Evolutionary conservation across 2,797 vertebrate species (phyloP), one percentile per base, ranked within the genome.

Genomic region (Anabacerthia variegaticeps): DNA sequence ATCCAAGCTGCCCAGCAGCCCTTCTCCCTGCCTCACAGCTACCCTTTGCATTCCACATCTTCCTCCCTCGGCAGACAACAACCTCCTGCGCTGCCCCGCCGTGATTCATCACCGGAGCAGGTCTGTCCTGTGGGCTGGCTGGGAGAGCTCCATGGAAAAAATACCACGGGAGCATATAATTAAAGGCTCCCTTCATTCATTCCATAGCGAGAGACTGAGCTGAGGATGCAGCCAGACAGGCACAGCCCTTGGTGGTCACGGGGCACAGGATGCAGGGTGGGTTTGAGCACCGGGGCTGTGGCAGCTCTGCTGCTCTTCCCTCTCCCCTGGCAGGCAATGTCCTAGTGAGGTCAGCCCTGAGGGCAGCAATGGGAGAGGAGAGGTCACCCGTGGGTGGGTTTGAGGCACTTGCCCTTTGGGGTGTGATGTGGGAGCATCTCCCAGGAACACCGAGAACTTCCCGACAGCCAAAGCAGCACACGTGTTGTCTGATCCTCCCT

Each of bases 61-160:
- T 69, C 83, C 77, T 87, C 59, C 74, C 80, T 67, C 63, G 78
- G 83, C 93, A 95, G 74, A 79, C 95, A 92, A 7, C 63, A 44
- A 44, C 39, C 92, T 92, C 34, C 80, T 46, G 27, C 48, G 83
- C 93, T 95, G 88, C 93, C 89, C 83, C n/a, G 90, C 88, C 12
- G 48, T 97, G 96, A 97, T 90, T 97, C 96, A 97, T 41, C 4
- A 1, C 88, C 7, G 15, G 93, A 97, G 96, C 96, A 95, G 94
- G 95, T 97, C 96, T 96, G 92, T 94, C 96, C 93, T 95, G 96
- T 96, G 95, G 92, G 94, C 92, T 84, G 75, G 7, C 87, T 90
- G 73, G 65, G 84, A 90, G 48, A 88, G 94, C 88, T 94, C 90
- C 80, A 12, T 86, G 94, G 95, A 95, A 96, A 85, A 95, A 90